Percentiles rank a stretch among this genome's conserved stretches.
These are phyloP conservation scores for Elegia similella DNA, from an alignment of 2,888 invertebrate species.

Conservation along the genomic window DNA sequence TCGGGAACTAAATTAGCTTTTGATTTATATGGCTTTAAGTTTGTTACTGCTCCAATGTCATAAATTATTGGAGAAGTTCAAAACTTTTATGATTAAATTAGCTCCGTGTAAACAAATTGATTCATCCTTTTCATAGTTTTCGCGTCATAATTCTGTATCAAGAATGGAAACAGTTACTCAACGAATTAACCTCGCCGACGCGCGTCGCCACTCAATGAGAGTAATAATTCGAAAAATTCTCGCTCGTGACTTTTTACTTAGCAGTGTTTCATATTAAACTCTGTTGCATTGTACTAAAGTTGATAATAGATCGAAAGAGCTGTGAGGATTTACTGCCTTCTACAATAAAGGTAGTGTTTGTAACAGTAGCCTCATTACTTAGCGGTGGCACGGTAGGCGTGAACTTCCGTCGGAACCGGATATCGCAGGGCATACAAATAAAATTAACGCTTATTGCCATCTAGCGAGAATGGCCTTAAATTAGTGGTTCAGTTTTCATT, in stretches of 20 bases:
- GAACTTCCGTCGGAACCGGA: conserved; percentile 74
- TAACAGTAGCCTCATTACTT: conserved; percentile 77
- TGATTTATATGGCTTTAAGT: conserved; percentile 68
- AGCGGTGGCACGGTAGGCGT: conserved; percentile 64
- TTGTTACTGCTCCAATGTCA: conserved; percentile 31
- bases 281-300: conserved; percentile 31
- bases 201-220: conserved; percentile 9
- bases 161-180: conserved; percentile 6
- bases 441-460: conserved; percentile 72
- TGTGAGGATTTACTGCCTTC: conserved; percentile 42
- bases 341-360: conserved; percentile 48
- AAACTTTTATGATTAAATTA: background rate
- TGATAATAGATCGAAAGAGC: conserved; percentile 32
- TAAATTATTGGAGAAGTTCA: background rate
- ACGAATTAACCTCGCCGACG: background rate
- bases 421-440: conserved; percentile 68
- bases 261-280: conserved; percentile 21
- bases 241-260: background rate
- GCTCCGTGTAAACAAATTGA: background rate
- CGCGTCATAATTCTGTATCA: background rate
- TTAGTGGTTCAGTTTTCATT: conserved; percentile 43
- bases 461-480: conserved; percentile 48
- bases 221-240: conserved; percentile 12
- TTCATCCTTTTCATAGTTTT: conserved; percentile 1
- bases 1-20: conserved; percentile 73